Conservation (phyloP, 2,113 vertebrate genomes). For the Anolis sagrei region DNA sequence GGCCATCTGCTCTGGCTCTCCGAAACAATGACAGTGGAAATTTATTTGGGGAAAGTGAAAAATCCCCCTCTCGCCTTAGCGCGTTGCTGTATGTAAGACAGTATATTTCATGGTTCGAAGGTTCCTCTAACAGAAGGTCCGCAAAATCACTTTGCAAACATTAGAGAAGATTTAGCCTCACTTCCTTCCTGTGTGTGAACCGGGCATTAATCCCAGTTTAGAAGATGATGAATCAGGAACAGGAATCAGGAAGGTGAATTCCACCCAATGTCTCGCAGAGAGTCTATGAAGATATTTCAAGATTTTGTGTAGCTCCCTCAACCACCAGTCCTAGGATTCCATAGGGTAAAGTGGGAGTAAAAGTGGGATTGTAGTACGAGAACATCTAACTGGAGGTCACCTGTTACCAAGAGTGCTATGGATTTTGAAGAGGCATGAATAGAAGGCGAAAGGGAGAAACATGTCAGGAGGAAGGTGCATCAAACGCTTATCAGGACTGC, state of each 20-base stretch:
- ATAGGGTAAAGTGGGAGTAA: too few species aligned
- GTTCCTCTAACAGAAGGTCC: not conserved
- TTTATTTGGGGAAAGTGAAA: not conserved
- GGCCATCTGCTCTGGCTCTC: slow-evolving; percentile 1
- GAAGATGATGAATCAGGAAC: slow-evolving; percentile 19
- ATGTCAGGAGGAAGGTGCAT: too few species aligned
- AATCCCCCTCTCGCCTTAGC: not conserved
- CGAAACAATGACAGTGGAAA: not conserved
- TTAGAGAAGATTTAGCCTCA: not conserved
- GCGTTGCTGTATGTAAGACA: not conserved
- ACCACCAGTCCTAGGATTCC: too few species aligned
- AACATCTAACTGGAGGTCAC: too few species aligned
- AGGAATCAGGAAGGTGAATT: not conserved
- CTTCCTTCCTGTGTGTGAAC: not conserved
- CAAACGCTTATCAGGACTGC: too few species aligned
- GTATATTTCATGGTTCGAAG: not conserved
- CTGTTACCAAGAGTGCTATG: too few species aligned
- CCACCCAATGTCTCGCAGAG: not conserved
- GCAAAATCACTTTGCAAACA: slow-evolving; percentile 5
- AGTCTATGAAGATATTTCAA: not conserved
- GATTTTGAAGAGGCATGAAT: too few species aligned
- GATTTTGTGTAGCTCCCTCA: too few species aligned
- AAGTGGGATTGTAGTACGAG: too few species aligned
- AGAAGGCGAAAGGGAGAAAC: too few species aligned
- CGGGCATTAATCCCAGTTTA: slow-evolving; percentile 23